phyloP scores from a whole-genome alignment of 2,888 invertebrate species.

The Perizoma flavofasciatum region DNA sequence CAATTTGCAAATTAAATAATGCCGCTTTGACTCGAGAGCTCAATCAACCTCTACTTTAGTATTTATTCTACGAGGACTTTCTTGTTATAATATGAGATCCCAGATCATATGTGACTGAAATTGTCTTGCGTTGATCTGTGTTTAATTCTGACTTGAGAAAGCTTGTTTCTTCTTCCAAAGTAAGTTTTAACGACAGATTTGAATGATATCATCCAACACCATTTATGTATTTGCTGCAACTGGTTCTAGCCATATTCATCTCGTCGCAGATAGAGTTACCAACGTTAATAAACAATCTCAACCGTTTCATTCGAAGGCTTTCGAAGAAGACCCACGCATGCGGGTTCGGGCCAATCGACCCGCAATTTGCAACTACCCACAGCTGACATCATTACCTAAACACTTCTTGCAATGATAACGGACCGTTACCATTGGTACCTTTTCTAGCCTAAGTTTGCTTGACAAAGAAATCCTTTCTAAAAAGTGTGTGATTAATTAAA shows the following conservation, averaged over 20 bases:
- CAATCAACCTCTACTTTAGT: constrained; percentile 33
- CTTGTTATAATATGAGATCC: constrained; percentile 27
- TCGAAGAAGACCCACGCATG: constrained; percentile 55
- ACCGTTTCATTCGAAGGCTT: constrained; percentile 34
- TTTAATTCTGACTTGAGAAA: constrained; percentile 20
- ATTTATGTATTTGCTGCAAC: constrained; percentile 24
- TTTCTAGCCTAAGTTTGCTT: constrained; percentile 18
- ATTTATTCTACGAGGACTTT: constrained; percentile 33
- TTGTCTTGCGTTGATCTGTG: constrained; percentile 15
- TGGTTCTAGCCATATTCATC: constrained; percentile 28
- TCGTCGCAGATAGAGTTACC: constrained; percentile 21
- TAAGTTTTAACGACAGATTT: constrained; percentile 20
- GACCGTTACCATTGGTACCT: constrained; percentile 2
- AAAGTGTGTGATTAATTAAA: constrained; percentile 47
- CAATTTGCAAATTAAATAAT: constrained; percentile 45
- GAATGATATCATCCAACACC: constrained; percentile 21
- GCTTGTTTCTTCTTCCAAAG: constrained; percentile 20
- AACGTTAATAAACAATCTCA: constrained; percentile 24
- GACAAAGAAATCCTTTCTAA: constrained; percentile 32
- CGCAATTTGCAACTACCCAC: constrained; percentile 62
- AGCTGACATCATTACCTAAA: constrained; percentile 35
- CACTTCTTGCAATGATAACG: constrained; percentile 21
- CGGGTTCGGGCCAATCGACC: constrained; percentile 59
- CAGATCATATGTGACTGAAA: constrained; percentile 36
- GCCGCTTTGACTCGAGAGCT: constrained; percentile 37